These are phyloP conservation scores for Formica aserva DNA, from an alignment of 2,888 invertebrate genomes.

Conservation along the genomic window DNA sequence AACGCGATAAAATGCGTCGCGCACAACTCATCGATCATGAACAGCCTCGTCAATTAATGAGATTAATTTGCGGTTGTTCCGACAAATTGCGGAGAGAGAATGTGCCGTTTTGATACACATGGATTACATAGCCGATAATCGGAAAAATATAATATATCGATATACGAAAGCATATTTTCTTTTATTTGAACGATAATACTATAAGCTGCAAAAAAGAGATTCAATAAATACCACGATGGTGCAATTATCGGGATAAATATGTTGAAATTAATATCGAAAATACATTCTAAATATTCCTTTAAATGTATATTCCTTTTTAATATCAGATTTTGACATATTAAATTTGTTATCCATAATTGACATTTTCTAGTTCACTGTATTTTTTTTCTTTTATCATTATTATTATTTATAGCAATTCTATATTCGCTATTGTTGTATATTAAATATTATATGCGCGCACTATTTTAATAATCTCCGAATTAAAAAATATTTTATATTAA, in stretches of 20 bases:
- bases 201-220: background rate
- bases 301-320: background rate
- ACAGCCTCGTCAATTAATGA: constrained; percentile 19
- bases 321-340: background rate
- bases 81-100: constrained; percentile 11
- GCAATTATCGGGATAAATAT: background rate
- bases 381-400: background rate
- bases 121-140: background rate
- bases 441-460: background rate
- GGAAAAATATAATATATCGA: background rate
- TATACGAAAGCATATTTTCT: background rate
- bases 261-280: background rate
- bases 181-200: background rate
- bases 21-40: background rate
- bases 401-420: background rate
- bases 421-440: background rate
- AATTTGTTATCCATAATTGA: background rate
- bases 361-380: background rate
- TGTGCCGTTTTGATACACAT: constrained; percentile 9
- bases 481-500: background rate
- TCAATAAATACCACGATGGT: background rate
- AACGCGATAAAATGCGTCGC: constrained; percentile 21
- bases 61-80: constrained; percentile 26
- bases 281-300: background rate
- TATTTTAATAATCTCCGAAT: background rate